Evolutionary conservation across 2,113 vertebrate genomes (phyloP), one percentile per base, ranked within the genome.

Genomic region (Arenaria interpres): DNA sequence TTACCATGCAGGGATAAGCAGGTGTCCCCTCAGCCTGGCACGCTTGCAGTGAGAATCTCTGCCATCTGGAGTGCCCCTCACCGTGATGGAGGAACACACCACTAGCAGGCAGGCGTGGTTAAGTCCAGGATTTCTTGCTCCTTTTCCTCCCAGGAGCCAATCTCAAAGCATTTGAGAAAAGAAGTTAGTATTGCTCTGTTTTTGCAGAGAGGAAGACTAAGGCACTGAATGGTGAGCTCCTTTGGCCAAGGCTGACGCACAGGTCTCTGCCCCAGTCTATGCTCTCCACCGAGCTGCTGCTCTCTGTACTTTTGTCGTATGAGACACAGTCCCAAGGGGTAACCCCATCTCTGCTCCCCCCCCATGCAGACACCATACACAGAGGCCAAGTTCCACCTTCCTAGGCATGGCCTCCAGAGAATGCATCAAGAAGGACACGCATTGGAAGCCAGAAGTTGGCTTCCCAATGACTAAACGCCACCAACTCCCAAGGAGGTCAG

Each of bases 301-400:
- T 63, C 45, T 59, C 45, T 39, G 30, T n/a, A 32, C 39, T 48
- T 4, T 1, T 1, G 0, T 62, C 0, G 0, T 21, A 5, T 4
- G 37, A 80, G 56, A 68, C 15, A 32, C 0, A 0, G 16, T 56
- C 60, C 71, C 75, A 53, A 68, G 14, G 21, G 39, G 41, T 19
- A 67, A 84, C 28, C 48, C 84, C 71, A 43, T 4, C 87, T 60
- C 77, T 64, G 81, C 74, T 87, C 11, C 28, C 33, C 53, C 27
- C 27, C 51, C 37, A 23, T 0, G 0, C 60, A 78, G 63, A 46
- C 43, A 54, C 14, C 54, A 48, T 24, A 54, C 8, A 9, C 27
- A 56, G 56, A n/a, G 62, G 57, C 77, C 87, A 90, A 76, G 39
- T 85, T 71, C 35, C 35, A 78, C 74, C n/a, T 41, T 59, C 75